phyloP scores from a whole-genome alignment of 2,888 invertebrate genomes.

The Dasypogon diadema region DNA sequence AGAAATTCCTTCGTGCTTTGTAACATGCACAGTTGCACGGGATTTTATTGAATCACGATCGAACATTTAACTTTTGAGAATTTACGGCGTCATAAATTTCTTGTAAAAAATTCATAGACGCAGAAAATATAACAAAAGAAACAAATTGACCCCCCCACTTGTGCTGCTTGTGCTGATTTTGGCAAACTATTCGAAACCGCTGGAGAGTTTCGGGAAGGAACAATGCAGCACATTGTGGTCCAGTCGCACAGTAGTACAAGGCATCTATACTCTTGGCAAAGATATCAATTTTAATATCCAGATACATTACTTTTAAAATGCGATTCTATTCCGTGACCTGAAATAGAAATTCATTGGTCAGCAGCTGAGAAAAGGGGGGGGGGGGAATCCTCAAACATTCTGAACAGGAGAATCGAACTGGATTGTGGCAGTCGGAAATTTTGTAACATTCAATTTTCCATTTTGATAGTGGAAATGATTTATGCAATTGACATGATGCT shows the following conservation, averaged over 20 bases:
- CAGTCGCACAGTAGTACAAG: background rate
- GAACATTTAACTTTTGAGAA: background rate
- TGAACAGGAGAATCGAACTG: background rate
- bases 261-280: constrained; percentile 9
- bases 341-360: constrained; percentile 35
- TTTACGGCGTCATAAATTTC: constrained; percentile 28
- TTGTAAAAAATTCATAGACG: constrained; percentile 6
- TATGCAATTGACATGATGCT: constrained; percentile 37
- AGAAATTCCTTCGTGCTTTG: too few relatives aligned
- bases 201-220: background rate
- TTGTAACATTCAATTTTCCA: constrained; percentile 39
- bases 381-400: background rate
- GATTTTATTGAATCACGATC: constrained; percentile 18
- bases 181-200: background rate
- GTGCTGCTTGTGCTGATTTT: background rate
- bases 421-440: background rate
- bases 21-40: constrained; percentile 17
- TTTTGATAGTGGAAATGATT: constrained; percentile 26
- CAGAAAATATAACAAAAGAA: constrained; percentile 5
- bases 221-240: background rate
- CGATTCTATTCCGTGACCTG: constrained; percentile 21
- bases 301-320: constrained; percentile 18
- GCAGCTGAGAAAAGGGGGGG: background rate
- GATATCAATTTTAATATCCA: constrained; percentile 28
- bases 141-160: constrained; percentile 36